Evolutionary conservation across 2,113 vertebrate species (phyloP).

Genomic region (Etia nguti): DNA sequence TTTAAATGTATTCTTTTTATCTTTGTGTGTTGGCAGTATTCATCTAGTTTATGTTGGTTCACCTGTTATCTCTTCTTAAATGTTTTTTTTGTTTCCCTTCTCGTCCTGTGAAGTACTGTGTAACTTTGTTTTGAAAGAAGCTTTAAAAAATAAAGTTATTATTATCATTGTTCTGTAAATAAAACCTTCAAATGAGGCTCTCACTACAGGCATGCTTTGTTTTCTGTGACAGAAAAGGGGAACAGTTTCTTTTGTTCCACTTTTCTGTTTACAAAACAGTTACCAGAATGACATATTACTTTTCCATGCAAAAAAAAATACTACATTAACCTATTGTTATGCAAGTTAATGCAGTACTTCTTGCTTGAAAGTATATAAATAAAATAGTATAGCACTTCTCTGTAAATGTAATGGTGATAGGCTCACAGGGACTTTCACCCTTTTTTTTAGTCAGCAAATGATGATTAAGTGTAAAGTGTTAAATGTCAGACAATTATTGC

Average conservation of each 20-base stretch:
- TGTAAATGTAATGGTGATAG: background rate
- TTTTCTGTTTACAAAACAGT: background rate
- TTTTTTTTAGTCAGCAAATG: background rate
- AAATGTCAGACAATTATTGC: background rate
- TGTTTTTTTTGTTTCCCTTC: background rate
- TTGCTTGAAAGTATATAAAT: background rate
- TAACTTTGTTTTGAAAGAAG: background rate
- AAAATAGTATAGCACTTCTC: background rate
- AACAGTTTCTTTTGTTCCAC: background rate
- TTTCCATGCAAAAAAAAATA: background rate
- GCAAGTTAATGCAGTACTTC: background rate
- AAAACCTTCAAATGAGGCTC: background rate
- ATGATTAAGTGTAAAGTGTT: background rate
- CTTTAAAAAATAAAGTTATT: background rate
- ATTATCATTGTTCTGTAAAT: background rate
- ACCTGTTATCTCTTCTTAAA: background rate
- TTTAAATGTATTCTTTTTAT: rapidly evolving
- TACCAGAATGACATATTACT: rapidly evolving
- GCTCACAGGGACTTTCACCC: background rate
- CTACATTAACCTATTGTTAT: background rate
- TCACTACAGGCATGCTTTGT: background rate
- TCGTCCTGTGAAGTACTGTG: background rate
- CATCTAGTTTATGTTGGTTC: background rate
- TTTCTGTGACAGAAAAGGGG: background rate
- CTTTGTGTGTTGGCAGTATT: background rate